Percentiles rank a stretch among this genome's conserved stretches.
These are phyloP conservation scores for Scomberomorus guttatus DNA, from an alignment of 2,797 vertebrate genomes.

Conservation along the genomic window DNA sequence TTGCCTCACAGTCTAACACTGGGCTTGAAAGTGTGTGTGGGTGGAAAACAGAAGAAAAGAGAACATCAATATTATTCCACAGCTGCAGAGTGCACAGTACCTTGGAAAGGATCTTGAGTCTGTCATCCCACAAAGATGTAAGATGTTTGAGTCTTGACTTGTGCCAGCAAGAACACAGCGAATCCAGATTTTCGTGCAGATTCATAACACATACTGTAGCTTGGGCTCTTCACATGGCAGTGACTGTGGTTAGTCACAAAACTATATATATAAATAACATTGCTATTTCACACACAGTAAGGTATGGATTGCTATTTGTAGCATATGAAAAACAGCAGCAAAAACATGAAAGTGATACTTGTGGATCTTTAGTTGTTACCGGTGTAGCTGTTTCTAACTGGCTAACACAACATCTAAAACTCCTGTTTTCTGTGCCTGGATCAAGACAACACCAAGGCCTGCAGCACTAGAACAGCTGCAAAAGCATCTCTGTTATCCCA, in stretches of 20 bases:
- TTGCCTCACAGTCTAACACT: conserved; percentile 11
- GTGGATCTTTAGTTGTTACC: background rate
- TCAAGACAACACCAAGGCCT: conserved; percentile 23
- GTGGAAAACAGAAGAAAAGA: conserved; percentile 52
- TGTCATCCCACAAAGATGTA: conserved; percentile 40
- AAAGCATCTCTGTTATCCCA: conserved; percentile 63
- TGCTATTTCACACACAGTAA: background rate
- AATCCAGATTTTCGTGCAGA: conserved; percentile 20
- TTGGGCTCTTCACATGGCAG: conserved; percentile 7
- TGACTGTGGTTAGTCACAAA: background rate
- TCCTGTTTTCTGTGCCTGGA: conserved; percentile 29
- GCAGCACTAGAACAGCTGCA: conserved; percentile 61
- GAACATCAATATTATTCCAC: conserved; percentile 54
- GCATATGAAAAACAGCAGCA: background rate
- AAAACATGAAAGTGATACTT: background rate
- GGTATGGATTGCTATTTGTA: background rate
- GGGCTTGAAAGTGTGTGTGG: background rate
- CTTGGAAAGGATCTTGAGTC: conserved; percentile 34
- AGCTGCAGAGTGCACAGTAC: conserved; percentile 26
- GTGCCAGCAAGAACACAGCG: conserved; percentile 1
- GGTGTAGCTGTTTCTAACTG: conserved; percentile 16
- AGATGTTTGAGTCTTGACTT: conserved; percentile 1
- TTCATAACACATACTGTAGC: conserved; percentile 21
- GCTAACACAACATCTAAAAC: conserved; percentile 2
- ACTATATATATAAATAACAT: no score